phyloP scores from a whole-genome alignment of 2,797 vertebrate species.

The Helicolenus hilgendorfi region DNA sequence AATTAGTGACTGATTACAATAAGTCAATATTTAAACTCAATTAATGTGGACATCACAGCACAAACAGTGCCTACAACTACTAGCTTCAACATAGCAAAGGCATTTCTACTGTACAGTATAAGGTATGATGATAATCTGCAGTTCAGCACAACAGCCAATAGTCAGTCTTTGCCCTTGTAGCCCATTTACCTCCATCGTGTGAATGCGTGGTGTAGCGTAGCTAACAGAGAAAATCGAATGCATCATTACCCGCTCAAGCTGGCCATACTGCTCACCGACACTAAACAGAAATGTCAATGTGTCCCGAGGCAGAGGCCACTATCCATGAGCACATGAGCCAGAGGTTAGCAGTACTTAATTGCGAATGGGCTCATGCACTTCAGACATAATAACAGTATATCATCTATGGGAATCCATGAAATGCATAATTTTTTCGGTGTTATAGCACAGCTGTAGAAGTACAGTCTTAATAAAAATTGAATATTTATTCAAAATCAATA shows the following conservation, averaged over 20 bases:
- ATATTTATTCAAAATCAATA: slow-evolving; percentile 25
- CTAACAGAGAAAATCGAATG: slow-evolving; percentile 61
- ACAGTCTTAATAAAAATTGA: neutral
- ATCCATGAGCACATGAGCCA: slow-evolving; percentile 19
- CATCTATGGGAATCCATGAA: neutral
- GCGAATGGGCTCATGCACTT: neutral
- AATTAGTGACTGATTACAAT: slow-evolving; percentile 4
- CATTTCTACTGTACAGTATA: neutral
- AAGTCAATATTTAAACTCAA: neutral
- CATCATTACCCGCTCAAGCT: slow-evolving; percentile 62
- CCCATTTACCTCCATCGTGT: slow-evolving; percentile 25
- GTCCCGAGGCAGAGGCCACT: slow-evolving; percentile 58
- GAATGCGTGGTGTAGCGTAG: slow-evolving; percentile 18
- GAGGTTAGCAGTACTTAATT: slow-evolving; percentile 22
- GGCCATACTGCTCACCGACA: slow-evolving; percentile 47
- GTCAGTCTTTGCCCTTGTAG: slow-evolving; percentile 58
- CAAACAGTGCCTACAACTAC: neutral
- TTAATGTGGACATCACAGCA: neutral
- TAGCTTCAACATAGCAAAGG: neutral
- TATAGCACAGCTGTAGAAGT: neutral
- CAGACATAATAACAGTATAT: neutral
- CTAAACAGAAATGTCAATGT: slow-evolving; percentile 42
- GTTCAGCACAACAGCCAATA: slow-evolving; percentile 20
- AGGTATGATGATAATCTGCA: neutral
- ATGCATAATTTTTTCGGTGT: neutral